A percentile compares a stretch with the other conserved stretches of the same genome.
Conservation (phyloP, 2,888 invertebrate species). For the Steinernema carpocapsae region DNA sequence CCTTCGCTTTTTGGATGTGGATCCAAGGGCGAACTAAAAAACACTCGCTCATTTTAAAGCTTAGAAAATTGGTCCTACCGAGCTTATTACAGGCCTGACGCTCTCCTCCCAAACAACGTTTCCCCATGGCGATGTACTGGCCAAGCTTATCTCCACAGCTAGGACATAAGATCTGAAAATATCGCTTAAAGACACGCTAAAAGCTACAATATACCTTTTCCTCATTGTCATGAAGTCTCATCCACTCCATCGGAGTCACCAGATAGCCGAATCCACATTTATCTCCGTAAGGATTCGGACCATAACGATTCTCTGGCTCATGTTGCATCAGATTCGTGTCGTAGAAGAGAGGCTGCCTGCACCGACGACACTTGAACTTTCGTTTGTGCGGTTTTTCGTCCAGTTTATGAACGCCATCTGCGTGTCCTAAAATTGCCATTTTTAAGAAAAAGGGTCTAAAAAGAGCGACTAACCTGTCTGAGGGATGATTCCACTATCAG, state of each 20-base stretch:
- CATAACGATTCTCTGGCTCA: slow-evolving; percentile 33
- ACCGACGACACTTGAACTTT: slow-evolving; percentile 51
- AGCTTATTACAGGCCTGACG: slow-evolving; percentile 42
- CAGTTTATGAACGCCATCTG: slow-evolving; percentile 6
- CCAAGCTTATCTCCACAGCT: slow-evolving; percentile 56
- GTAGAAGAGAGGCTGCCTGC: slow-evolving; percentile 52
- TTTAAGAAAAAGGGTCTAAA: too few species aligned
- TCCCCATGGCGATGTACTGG: slow-evolving; percentile 49
- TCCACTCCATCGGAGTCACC: slow-evolving; percentile 59
- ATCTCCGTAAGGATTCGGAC: background rate
- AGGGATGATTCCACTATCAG: slow-evolving; percentile 31
- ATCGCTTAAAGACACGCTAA: background rate
- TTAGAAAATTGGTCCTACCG: slow-evolving; percentile 38
- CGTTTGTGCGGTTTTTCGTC: background rate
- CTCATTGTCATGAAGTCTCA: slow-evolving; percentile 48
- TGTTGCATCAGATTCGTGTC: slow-evolving; percentile 51
- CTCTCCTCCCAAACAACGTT: slow-evolving; percentile 46
- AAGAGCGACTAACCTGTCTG: background rate
- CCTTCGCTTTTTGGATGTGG: slow-evolving; percentile 52
- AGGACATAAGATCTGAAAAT: slow-evolving; percentile 48
- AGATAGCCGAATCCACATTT: slow-evolving; percentile 50
- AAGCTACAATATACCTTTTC: slow-evolving; percentile 44
- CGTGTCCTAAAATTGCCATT: background rate
- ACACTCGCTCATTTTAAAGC: background rate
- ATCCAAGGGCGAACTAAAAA: slow-evolving; percentile 55